phyloP scores from a whole-genome alignment of 2,888 invertebrate species.

The Pherbina coryleti region DNA sequence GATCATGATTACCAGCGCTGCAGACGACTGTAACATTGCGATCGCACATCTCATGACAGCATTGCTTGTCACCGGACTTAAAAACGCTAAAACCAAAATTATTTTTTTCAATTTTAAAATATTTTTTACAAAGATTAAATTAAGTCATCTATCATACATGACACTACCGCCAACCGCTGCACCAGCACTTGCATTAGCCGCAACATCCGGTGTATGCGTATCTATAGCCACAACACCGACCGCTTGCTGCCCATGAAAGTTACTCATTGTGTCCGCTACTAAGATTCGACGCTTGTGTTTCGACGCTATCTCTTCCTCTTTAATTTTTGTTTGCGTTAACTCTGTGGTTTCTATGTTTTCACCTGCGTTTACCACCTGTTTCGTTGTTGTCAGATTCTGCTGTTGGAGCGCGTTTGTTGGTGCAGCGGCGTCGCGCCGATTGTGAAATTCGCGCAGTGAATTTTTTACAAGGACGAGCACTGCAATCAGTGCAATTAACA shows the following conservation, averaged over 20 bases:
- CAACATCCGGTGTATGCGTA: conserved; percentile 13
- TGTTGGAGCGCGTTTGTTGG: neutral
- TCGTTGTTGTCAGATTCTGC: neutral
- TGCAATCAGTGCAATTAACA: conserved; percentile 61
- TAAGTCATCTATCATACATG: conserved; percentile 29
- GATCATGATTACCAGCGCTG: conserved; percentile 79
- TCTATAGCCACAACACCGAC: neutral
- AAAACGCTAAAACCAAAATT: conserved; percentile 56
- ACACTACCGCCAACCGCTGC: conserved; percentile 48
- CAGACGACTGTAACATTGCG: conserved; percentile 79
- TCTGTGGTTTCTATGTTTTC: neutral
- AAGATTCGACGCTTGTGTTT: neutral
- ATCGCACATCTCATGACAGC: conserved; percentile 61
- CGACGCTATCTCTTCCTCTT: neutral
- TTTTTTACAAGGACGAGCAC: conserved; percentile 58
- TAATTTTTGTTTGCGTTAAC: neutral
- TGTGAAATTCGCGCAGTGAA: conserved; percentile 48
- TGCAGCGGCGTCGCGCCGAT: neutral
- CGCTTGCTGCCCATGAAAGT: conserved; percentile 23
- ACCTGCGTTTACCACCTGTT: neutral
- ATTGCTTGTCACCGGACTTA: conserved; percentile 61
- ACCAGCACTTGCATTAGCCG: conserved; percentile 1
- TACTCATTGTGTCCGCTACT: conserved; percentile 23
- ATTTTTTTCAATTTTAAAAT: neutral
- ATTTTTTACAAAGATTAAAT: neutral